Percentiles rank a stretch among this genome's conserved stretches.
These are phyloP conservation scores for Lineus longissimus DNA, from an alignment of 1,140 invertebrate species.

Conservation along the genomic window DNA sequence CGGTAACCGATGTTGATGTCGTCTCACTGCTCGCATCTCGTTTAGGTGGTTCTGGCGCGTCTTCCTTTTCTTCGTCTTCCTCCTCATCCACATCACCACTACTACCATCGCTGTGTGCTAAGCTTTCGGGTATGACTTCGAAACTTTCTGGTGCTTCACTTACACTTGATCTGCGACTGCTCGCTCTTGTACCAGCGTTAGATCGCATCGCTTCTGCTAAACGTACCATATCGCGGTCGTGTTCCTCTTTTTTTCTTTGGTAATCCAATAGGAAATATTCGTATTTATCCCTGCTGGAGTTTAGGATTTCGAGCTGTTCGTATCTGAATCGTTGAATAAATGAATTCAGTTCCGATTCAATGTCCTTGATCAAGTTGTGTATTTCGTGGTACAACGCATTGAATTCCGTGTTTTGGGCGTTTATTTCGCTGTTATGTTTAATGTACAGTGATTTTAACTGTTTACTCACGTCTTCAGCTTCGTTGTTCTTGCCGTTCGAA, in stretches of 20 bases:
- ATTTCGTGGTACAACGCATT: neutral
- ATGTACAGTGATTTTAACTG: neutral
- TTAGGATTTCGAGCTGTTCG: neutral
- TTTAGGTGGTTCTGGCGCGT: neutral
- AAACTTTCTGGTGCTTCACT: neutral
- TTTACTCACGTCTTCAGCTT: neutral
- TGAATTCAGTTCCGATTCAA: neutral
- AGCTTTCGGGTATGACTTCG: neutral
- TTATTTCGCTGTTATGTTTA: neutral
- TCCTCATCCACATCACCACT: neutral
- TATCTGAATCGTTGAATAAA: neutral
- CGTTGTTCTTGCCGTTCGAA: neutral
- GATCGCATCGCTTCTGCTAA: neutral
- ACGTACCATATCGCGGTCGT: neutral
- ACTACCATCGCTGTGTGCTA: neutral
- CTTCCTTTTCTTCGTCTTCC: neutral
- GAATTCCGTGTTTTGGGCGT: neutral
- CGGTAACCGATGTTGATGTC: too few species aligned
- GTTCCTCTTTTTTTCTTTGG: neutral
- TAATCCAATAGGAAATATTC: neutral
- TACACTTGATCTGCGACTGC: neutral
- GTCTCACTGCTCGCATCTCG: neutral
- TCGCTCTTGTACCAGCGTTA: neutral
- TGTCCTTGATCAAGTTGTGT: conserved; percentile 1
- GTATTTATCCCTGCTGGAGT: neutral